phyloP scores from a whole-genome alignment of 2,888 invertebrate genomes.

The Stegophylla sp. region DNA sequence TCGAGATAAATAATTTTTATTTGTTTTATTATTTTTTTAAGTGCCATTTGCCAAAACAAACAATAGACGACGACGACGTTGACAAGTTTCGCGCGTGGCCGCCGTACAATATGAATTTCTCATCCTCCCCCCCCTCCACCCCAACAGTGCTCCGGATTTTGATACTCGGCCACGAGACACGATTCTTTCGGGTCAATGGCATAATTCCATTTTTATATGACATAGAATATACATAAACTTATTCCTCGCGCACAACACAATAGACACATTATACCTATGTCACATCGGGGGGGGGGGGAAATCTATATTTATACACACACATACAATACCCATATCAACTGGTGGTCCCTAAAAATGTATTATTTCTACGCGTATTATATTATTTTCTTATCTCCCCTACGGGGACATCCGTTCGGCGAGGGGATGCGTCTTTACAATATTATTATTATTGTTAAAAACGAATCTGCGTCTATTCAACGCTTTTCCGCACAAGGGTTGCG shows the following conservation, averaged over 20 bases:
- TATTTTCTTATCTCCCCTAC: neutral
- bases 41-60: neutral
- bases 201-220: neutral
- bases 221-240: neutral
- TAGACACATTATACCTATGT: neutral
- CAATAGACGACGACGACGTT: neutral
- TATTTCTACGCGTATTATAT: neutral
- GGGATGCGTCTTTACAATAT: too few species aligned
- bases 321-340: conserved; percentile 25
- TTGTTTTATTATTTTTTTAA: neutral
- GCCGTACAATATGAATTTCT: neutral
- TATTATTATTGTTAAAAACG: neutral
- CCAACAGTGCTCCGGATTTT: neutral
- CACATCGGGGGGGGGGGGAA: neutral
- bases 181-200: neutral
- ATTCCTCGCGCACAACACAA: neutral
- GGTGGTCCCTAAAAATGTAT: conserved; percentile 9
- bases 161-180: neutral
- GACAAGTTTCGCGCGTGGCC: neutral
- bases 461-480: neutral
- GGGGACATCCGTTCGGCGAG: too few species aligned
- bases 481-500: neutral
- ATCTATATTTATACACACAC: neutral
- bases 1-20: neutral
- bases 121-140: too few species aligned